Percentiles rank a stretch among this genome's conserved stretches.
Conservation (phyloP, 2,113 vertebrate species). For the Numida meleagris region DNA sequence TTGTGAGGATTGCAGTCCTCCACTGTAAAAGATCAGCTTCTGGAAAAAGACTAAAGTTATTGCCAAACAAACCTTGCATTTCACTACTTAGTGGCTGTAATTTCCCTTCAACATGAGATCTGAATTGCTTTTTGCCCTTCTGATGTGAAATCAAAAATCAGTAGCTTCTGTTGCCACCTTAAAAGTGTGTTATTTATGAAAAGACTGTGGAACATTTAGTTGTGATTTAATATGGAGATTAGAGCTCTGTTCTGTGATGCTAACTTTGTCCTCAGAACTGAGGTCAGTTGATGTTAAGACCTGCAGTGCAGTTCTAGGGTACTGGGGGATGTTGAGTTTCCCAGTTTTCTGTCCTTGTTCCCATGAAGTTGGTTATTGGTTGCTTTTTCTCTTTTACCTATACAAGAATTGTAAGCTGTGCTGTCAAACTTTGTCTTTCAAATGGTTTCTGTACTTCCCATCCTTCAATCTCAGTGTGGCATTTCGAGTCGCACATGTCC, state of each 20-base stretch:
- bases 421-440: background rate
- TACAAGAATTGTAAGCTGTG: background rate
- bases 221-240: background rate
- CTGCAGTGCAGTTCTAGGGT: background rate
- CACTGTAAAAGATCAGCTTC: background rate
- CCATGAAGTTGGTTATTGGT: background rate
- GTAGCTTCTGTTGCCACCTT: background rate
- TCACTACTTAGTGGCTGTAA: background rate
- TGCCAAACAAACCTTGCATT: background rate
- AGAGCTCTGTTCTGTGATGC: background rate
- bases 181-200: background rate
- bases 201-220: background rate
- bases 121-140: background rate
- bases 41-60: background rate
- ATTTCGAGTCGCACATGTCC: background rate
- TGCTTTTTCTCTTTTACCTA: background rate
- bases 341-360: background rate
- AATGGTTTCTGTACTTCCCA: background rate
- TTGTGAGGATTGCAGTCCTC: background rate
- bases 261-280: background rate
- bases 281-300: background rate
- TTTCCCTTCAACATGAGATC: background rate
- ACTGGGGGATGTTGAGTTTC: background rate
- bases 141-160: background rate
- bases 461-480: background rate